Conservation (phyloP, 2,113 vertebrate genomes). For the Seriola quinqueradiata region DNA sequence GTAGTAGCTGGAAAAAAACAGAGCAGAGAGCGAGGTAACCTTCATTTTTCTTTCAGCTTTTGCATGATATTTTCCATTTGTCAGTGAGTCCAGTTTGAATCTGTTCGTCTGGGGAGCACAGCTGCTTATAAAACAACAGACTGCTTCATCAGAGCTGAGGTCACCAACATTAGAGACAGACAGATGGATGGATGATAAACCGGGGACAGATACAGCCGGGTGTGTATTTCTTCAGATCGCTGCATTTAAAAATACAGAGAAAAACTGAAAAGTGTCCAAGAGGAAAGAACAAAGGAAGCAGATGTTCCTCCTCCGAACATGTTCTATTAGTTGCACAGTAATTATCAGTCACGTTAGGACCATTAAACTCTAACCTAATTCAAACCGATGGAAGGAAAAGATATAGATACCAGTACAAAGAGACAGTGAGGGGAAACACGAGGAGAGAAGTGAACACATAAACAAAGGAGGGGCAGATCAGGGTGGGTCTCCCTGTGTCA, state of each 20-base stretch:
- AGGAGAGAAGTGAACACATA: neutral
- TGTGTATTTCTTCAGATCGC: conserved; percentile 11
- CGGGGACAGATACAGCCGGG: conserved; percentile 50
- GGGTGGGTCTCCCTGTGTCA: conserved; percentile 30
- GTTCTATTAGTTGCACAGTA: neutral
- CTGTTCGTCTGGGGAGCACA: conserved; percentile 44
- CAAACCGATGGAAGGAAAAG: neutral
- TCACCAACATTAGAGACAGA: conserved; percentile 40
- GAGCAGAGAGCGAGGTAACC: neutral
- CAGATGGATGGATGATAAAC: conserved; percentile 39
- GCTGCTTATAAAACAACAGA: conserved; percentile 69
- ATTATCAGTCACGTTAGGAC: neutral
- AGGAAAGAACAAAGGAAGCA: neutral
- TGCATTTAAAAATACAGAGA: neutral
- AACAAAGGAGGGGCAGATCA: conserved; percentile 24
- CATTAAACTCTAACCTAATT: conserved; percentile 3
- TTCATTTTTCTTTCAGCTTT: neutral
- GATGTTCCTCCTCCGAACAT: neutral
- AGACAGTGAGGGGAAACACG: neutral
- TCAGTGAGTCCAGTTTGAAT: neutral
- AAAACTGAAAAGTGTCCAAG: neutral
- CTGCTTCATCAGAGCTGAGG: conserved; percentile 52
- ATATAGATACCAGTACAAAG: neutral
- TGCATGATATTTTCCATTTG: conserved; percentile 30
- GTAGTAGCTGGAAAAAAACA: neutral